Base-by-base conservation (phyloP, 2,797 vertebrate genomes). In the Otus scops region DNA sequence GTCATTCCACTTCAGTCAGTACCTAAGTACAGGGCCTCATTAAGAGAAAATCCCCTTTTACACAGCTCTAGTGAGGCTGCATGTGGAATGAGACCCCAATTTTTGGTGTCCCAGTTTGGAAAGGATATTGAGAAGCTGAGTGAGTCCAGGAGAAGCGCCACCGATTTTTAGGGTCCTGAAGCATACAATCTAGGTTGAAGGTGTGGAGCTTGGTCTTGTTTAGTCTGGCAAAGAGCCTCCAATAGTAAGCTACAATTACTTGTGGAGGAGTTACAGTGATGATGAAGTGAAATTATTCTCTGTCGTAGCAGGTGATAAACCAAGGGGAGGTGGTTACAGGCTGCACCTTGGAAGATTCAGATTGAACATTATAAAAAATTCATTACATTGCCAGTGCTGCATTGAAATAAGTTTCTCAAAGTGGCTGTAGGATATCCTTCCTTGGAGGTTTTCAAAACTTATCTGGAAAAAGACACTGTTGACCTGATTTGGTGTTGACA, bases 381-480 rank as follows among this genome's bases (percentile, higher is more conserved):
- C 0, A 0, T 39, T 51, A 8, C 36, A 6, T 38, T 65, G 17
- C 18, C 20, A 73, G 3, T 38, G 27, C 26, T 59, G 11, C 4
- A 2, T 9, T 65, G 64, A 30, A 67, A 53, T 6, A 54, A 10
- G 17, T 34, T 63, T 39, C 68, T 9, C 6, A 6, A 27, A 26
- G 11, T 30, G 48, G 10, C 48, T 10, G 2, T 54, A 57, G 39
- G 51, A 47, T 68, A 17, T 13, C 30, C 7, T 1, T 26, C 69
- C 45, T 9, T 51, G 24, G 48, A 59, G 4, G 5, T 64, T 80
- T 63, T n/a, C 22, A 88, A 36, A 77, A 20, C 9, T 30, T 30
- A 6, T 1, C 11, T 61, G 45, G 21, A 64, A n/a, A 43, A 51
- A 59, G 39, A 32, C 18, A 7, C 11, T 45, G 14, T 5, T 93